These are phyloP conservation scores for Eleutherodactylus coqui DNA, from an alignment of 2,797 vertebrate species.

Conservation along the genomic window DNA sequence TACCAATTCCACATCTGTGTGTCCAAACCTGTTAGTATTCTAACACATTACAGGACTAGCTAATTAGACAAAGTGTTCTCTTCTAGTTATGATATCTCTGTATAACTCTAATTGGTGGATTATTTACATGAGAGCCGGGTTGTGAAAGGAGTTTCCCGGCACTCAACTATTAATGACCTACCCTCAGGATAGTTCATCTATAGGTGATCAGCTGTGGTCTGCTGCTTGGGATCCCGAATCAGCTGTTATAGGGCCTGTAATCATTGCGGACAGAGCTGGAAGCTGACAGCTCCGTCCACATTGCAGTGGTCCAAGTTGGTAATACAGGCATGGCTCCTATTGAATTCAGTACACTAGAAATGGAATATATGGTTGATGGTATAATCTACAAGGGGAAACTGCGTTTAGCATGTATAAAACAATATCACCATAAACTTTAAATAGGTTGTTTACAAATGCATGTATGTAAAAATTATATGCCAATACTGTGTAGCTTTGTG, in stretches of 20 bases:
- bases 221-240: too few species aligned
- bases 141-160: too few species aligned
- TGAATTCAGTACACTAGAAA: background rate
- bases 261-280: too few species aligned
- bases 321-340: too few species aligned
- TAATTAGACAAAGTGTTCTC: background rate
- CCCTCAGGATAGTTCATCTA: too few species aligned
- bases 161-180: too few species aligned
- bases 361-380: background rate
- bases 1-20: slow-evolving; percentile 55
- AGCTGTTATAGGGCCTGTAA: too few species aligned
- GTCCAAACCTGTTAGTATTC: slow-evolving; percentile 24
- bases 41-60: slow-evolving; percentile 24
- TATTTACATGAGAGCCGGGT: background rate
- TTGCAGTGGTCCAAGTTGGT: too few species aligned
- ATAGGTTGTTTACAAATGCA: background rate
- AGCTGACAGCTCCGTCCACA: too few species aligned
- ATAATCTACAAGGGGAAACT: background rate
- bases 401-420: background rate
- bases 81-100: slow-evolving; percentile 1
- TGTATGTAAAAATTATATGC: background rate
- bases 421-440: background rate
- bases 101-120: background rate
- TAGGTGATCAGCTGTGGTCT: too few species aligned
- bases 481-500: background rate